phyloP scores from a whole-genome alignment of 2,113 vertebrate species.

The Eretmochelys imbricata region DNA sequence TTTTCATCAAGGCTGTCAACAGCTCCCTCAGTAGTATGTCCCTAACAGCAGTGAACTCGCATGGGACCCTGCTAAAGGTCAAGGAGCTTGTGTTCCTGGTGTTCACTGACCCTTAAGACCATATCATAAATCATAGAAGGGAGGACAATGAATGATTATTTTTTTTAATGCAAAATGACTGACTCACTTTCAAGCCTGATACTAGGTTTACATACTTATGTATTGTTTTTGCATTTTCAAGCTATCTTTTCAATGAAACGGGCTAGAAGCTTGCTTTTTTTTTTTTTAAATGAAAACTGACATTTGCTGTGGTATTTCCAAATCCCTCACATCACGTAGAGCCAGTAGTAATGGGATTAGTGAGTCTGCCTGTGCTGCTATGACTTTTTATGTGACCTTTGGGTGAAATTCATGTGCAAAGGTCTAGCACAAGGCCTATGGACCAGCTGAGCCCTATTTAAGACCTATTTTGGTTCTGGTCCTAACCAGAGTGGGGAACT shows the following conservation, averaged over 20 bases:
- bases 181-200: neutral
- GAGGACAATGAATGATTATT: conserved; percentile 42
- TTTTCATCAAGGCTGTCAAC: conserved; percentile 69
- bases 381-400: neutral
- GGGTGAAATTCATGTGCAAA: neutral
- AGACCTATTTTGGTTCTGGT: neutral
- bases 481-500: neutral
- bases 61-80: conserved; percentile 39
- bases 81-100: no score
- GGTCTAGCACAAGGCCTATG: neutral
- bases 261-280: fast-evolving
- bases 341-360: neutral
- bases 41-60: conserved; percentile 61
- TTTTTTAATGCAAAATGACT: neutral
- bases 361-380: neutral
- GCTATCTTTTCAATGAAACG: neutral
- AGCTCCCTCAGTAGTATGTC: conserved; percentile 56
- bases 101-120: conserved; percentile 24
- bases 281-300: neutral
- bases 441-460: neutral
- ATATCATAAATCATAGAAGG: conserved; percentile 49
- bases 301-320: neutral
- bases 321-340: neutral
- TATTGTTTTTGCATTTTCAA: neutral
- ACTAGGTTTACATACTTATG: neutral